Conservation (phyloP, 2,113 vertebrate genomes). For the Chamaetylas fuelleborni region DNA sequence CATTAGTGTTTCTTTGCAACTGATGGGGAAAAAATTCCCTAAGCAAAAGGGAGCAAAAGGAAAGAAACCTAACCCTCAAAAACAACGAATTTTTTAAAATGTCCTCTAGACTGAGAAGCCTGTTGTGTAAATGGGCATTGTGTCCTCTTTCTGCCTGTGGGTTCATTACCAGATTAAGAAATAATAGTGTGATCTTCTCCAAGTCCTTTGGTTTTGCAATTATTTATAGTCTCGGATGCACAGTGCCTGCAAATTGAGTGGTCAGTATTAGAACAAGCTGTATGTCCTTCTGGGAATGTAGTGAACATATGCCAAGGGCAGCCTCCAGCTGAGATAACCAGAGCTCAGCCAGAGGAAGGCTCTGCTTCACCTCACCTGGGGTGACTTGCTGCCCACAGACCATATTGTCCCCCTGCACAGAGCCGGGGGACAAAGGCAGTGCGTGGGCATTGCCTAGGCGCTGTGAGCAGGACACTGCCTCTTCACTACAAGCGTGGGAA, state of each 20-base stretch:
- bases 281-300: not conserved
- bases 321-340: not conserved
- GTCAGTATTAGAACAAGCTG: not conserved
- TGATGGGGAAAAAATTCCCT: too few relatives aligned
- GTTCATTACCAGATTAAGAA: not conserved
- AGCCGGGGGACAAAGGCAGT: not conserved
- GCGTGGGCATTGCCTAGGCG: fast-evolving
- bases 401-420: not conserved
- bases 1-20: not conserved
- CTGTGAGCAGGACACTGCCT: too few relatives aligned
- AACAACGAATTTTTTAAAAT: not conserved
- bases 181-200: not conserved
- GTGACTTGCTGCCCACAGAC: not conserved
- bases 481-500: fast-evolving
- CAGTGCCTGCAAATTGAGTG: not conserved
- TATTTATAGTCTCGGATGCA: not conserved
- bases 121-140: not conserved
- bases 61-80: not conserved
- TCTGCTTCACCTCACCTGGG: not conserved
- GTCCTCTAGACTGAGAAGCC: not conserved
- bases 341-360: not conserved
- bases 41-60: not conserved
- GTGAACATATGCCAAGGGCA: not conserved
- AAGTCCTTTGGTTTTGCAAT: not conserved
- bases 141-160: not conserved